Conservation (phyloP, 2,113 vertebrate species). For the Thalassarche chlororhynchos region DNA sequence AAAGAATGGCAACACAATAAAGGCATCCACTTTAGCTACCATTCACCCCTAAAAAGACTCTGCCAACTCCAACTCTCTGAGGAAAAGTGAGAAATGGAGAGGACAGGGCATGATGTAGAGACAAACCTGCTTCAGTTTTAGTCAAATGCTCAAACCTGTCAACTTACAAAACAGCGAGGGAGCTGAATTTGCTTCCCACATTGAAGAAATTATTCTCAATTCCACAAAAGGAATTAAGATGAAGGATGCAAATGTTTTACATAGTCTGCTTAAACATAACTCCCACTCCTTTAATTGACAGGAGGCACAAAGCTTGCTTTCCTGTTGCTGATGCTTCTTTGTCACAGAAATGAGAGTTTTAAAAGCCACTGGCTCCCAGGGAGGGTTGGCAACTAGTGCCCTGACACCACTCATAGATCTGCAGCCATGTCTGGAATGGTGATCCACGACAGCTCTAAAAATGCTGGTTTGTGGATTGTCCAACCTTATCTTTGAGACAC, state of each 20-base stretch:
- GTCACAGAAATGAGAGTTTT: background rate
- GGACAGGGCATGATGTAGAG: background rate
- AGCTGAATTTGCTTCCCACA: constrained; percentile 47
- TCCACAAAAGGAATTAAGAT: constrained; percentile 18
- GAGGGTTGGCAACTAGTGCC: background rate
- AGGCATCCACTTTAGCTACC: background rate
- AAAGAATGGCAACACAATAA: background rate
- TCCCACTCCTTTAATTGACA: constrained; percentile 32
- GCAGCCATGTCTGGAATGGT: background rate
- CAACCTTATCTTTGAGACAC: background rate
- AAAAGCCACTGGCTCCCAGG: background rate
- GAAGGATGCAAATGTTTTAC: constrained; percentile 53
- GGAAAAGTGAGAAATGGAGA: background rate
- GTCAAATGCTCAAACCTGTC: constrained; percentile 12
- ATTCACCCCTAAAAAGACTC: background rate
- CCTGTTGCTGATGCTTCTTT: background rate
- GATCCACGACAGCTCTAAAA: background rate
- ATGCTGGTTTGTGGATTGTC: background rate
- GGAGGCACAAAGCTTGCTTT: constrained; percentile 3
- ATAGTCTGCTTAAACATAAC: constrained; percentile 49
- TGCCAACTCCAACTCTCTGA: background rate
- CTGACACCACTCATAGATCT: background rate
- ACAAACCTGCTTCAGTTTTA: background rate
- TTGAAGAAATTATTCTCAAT: background rate
- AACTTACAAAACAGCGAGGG: background rate